phyloP scores from a whole-genome alignment of 2,888 invertebrate species.

The Tromatobia lineatoria region DNA sequence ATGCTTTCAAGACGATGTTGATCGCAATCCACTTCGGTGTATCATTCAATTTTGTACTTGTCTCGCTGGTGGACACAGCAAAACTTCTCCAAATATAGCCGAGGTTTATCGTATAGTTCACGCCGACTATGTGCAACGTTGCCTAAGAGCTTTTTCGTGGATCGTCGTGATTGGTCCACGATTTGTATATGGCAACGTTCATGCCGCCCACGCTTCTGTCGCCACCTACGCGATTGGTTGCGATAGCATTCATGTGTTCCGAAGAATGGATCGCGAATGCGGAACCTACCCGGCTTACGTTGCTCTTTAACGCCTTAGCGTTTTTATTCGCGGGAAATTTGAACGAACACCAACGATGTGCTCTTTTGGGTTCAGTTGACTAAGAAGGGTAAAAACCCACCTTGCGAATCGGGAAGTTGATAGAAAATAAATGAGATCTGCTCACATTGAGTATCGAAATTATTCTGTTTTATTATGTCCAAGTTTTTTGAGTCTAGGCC shows the following conservation, averaged over 20 bases:
- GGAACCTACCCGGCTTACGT: too few species aligned
- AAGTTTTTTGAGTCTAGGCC: too few species aligned
- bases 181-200: slow-evolving; percentile 43
- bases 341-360: too few species aligned
- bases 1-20: neutral
- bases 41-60: slow-evolving; percentile 51
- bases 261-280: neutral
- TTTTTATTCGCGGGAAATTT: too few species aligned
- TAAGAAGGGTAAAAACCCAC: too few species aligned
- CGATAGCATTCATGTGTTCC: neutral
- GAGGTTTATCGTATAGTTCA: slow-evolving; percentile 29
- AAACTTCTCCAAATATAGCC: slow-evolving; percentile 66
- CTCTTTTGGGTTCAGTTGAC: too few species aligned
- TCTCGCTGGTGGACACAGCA: slow-evolving; percentile 4
- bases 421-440: too few species aligned
- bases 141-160: slow-evolving; percentile 80
- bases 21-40: slow-evolving; percentile 19
- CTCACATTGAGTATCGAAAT: too few species aligned
- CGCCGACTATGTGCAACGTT: slow-evolving; percentile 43
- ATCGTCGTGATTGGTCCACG: slow-evolving; percentile 81
- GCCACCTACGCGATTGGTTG: slow-evolving; percentile 6
- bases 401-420: too few species aligned
- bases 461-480: too few species aligned
- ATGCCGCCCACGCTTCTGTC: neutral
- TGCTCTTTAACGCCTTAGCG: too few species aligned